Percentiles rank a stretch among this genome's conserved stretches.
Conservation (phyloP, 2,113 vertebrate species). For the Tragelaphus buxtoni region DNA sequence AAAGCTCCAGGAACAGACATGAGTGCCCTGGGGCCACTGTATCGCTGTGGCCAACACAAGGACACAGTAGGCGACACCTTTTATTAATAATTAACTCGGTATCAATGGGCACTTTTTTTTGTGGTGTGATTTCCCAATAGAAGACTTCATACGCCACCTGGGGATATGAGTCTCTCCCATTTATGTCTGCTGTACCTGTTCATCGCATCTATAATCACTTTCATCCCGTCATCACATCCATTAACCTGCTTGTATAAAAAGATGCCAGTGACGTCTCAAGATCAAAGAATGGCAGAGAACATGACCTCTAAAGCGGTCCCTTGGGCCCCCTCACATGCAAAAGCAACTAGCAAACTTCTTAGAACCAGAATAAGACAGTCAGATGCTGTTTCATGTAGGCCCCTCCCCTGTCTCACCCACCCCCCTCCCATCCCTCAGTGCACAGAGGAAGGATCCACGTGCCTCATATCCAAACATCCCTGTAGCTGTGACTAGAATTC, state of each 20-base stretch:
- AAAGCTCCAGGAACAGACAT: background rate
- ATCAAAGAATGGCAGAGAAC: background rate
- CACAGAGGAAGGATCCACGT: background rate
- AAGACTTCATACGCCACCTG: background rate
- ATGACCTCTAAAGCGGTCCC: background rate
- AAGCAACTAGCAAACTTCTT: background rate
- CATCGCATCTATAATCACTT: background rate
- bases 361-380: background rate
- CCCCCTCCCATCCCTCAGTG: background rate
- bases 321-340: background rate
- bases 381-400: background rate
- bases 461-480: background rate
- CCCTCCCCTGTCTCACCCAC: background rate
- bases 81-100: background rate
- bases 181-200: background rate
- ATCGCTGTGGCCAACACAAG: background rate
- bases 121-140: background rate
- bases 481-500: background rate
- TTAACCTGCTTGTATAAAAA: background rate
- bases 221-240: too few species aligned
- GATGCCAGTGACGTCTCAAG: background rate
- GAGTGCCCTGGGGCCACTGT: background rate
- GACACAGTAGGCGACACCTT: background rate
- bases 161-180: background rate
- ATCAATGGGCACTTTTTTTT: background rate